Conservation (phyloP, 2,797 vertebrate genomes). For the Anisognathus igniventris region DNA sequence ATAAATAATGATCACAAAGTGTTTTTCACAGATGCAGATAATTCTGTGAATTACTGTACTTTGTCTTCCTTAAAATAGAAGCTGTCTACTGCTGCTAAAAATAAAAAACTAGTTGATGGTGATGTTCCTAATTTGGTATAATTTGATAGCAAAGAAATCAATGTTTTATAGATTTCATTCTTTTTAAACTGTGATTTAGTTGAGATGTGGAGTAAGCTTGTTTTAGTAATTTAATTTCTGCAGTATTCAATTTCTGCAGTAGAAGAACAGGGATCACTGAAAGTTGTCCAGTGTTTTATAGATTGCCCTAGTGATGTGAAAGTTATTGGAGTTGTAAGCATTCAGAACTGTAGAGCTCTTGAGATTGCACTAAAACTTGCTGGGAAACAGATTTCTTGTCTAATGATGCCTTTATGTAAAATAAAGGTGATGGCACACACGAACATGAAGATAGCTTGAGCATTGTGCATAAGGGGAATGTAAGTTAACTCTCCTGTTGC, state of each 20-base stretch:
- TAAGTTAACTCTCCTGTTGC: neutral
- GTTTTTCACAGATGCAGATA: neutral
- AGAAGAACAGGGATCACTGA: neutral
- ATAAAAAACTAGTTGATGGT: neutral
- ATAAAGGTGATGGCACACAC: fast-evolving
- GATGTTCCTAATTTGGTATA: neutral
- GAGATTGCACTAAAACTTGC: neutral
- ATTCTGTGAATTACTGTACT: neutral
- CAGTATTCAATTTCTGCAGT: neutral
- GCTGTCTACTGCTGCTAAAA: neutral
- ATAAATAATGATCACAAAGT: neutral
- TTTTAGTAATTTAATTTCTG: neutral
- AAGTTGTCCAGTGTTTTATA: neutral
- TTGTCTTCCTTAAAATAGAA: neutral
- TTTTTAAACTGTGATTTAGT: neutral
- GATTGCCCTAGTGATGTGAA: neutral
- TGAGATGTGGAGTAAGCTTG: neutral
- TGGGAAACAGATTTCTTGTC: neutral
- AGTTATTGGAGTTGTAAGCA: neutral
- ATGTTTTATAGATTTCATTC: neutral
- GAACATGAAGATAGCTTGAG: neutral
- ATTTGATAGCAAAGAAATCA: neutral
- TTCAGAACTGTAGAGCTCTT: neutral
- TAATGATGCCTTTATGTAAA: neutral
- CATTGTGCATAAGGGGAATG: neutral